Base-by-base conservation (phyloP, 1,140 invertebrate species). In the Pseudomyrmex dendroicus region DNA sequence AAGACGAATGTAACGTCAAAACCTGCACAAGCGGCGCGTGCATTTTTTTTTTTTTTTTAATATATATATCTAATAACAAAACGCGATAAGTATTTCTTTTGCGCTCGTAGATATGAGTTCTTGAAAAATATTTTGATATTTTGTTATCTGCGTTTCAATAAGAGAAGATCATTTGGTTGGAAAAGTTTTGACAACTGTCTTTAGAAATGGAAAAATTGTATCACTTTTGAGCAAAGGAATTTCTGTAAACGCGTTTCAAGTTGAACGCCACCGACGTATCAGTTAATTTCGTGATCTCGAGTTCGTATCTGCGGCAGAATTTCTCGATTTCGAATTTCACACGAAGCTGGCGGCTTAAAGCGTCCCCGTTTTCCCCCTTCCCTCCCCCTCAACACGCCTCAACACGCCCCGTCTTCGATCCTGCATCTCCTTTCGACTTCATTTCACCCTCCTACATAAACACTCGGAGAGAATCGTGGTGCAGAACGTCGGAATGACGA, bases 291-390 rank as follows among this genome's bases (percentile, higher is more conserved):
- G 48, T 61, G 46, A 80, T 61, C 56, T 56, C 54, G 66, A 35
- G 46, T 54, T 80, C 20, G 54, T 13, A 80, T 80, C 46, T 70
- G 44, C 44, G 76, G 66, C 20, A 72, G 76, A 66, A 80, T 85
- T 56, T 62, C 59, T 56, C 68, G 73, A 84, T 57, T 59, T 85
- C 35, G 67, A 88, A 82, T 88, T 85, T 88, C 83, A 77, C 77
- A 82, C 83, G 59, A 83, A 85, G 67, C 87, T 88, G 77, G 74
- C 77, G 76, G 86, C 73, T 88, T 88, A 88, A 87, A 73, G n/a
- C 72, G 62, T 35, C 35, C 35, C 35, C 25, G 3, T 25, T 25
- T 4, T 0, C 0, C 3, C 3, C 0, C 25, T 4, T 2, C 2
- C 0, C 25, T 2, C 2, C 25, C 2, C 72, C 83, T 73, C 83